These are phyloP conservation scores for Triplophysa dalaica DNA, from an alignment of 2,113 vertebrate species.

Conservation along the genomic window DNA sequence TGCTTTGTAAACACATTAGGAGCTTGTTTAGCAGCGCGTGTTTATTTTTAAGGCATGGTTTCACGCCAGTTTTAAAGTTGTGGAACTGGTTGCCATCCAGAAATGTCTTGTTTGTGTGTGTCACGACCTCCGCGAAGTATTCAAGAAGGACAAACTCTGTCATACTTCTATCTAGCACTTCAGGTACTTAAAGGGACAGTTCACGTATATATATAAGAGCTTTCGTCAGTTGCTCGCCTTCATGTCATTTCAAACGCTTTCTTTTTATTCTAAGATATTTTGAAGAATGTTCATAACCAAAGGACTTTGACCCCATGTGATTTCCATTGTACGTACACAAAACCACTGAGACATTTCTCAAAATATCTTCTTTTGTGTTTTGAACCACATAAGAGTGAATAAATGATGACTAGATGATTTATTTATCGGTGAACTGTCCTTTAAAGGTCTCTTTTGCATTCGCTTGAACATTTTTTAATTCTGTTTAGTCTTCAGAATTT, in stretches of 20 bases:
- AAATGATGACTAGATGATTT: too few species aligned
- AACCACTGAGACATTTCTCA: too few species aligned
- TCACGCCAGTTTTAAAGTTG: conserved; percentile 44
- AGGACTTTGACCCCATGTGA: too few species aligned
- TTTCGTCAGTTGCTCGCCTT: too few species aligned
- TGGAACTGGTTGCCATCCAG: conserved; percentile 34
- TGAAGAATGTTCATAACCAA: too few species aligned
- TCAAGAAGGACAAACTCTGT: conserved; percentile 19
- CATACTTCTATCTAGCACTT: conserved; percentile 32
- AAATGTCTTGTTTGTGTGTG: conserved; percentile 47
- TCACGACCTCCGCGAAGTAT: conserved; percentile 19
- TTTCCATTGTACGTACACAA: too few species aligned
- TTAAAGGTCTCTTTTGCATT: neutral
- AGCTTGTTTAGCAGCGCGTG: conserved; percentile 74
- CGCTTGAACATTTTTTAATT: neutral
- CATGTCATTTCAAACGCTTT: too few species aligned
- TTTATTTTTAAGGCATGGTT: conserved; percentile 65
- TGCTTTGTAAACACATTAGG: conserved; percentile 72
- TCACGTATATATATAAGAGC: neutral
- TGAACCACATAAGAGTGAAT: too few species aligned
- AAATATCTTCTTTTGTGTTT: too few species aligned
- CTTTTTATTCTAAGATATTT: too few species aligned
- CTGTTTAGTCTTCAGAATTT: neutral
- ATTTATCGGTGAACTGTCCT: too few species aligned
- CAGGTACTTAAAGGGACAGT: conserved; percentile 1